These are phyloP conservation scores for Phragmatobia fuliginosa DNA, from an alignment of 2,888 invertebrate genomes.

Conservation along the genomic window DNA sequence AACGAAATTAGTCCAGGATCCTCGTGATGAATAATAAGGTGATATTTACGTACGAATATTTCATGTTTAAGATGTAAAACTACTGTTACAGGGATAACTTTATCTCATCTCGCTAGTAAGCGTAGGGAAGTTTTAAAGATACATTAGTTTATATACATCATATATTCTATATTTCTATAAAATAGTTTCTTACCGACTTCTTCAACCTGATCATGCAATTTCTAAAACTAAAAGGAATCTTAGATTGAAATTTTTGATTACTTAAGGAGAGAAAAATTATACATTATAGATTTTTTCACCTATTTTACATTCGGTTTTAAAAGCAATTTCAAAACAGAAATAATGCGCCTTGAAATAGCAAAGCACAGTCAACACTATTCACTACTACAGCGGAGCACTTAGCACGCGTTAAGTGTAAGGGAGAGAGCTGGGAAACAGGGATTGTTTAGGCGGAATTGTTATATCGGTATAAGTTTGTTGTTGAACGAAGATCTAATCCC, in stretches of 20 bases:
- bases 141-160: background rate
- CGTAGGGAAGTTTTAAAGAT: background rate
- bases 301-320: too few relatives aligned
- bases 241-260: too few relatives aligned
- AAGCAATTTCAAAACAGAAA: background rate
- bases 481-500: background rate
- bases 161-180: background rate
- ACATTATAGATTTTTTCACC: background rate
- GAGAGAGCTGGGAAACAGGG: background rate
- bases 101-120: background rate
- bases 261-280: background rate
- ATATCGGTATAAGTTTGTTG: too few relatives aligned
- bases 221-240: too few relatives aligned
- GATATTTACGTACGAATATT: background rate
- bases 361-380: slow-evolving; percentile 21
- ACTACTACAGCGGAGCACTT: slow-evolving; percentile 38
- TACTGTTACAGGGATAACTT: background rate
- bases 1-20: slow-evolving; percentile 6
- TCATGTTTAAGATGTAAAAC: background rate
- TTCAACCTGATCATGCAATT: too few relatives aligned
- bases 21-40: background rate
- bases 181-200: too few relatives aligned
- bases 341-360: background rate
- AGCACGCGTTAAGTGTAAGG: slow-evolving; percentile 30
- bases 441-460: background rate